phyloP scores from a whole-genome alignment of 2,888 invertebrate species.

The Drosophila lacicola region DNA sequence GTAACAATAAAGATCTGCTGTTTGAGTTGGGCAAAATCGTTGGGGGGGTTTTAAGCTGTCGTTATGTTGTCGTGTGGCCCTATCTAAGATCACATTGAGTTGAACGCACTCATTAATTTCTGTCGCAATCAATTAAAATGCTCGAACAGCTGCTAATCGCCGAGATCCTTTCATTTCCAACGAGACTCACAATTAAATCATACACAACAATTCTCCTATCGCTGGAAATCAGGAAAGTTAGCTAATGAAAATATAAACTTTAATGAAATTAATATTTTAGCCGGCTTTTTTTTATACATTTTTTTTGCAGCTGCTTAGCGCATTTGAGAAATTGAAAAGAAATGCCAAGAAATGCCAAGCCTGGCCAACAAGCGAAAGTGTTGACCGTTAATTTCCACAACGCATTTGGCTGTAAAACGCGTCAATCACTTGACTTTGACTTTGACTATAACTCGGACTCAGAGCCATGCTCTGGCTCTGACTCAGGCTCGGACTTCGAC shows the following conservation, averaged over 20 bases:
- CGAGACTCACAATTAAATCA: constrained; percentile 66
- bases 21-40: constrained; percentile 10
- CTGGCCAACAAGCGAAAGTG: constrained; percentile 66
- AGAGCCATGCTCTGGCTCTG: neutral
- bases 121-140: constrained; percentile 45
- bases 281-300: constrained; percentile 6
- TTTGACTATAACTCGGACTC: constrained; percentile 30
- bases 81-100: constrained; percentile 29
- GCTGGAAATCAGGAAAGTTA: constrained; percentile 63
- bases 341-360: constrained; percentile 44
- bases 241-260: constrained; percentile 77
- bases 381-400: constrained; percentile 71
- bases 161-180: constrained; percentile 66
- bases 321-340: constrained; percentile 50
- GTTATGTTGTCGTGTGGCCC: constrained; percentile 12
- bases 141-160: constrained; percentile 32
- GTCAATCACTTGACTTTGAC: constrained; percentile 62
- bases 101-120: constrained; percentile 49
- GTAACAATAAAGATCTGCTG: constrained; percentile 49
- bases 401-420: constrained; percentile 62
- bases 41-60: neutral
- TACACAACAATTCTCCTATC: constrained; percentile 64
- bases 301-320: constrained; percentile 25
- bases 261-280: constrained; percentile 77
- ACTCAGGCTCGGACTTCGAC: constrained; percentile 4